Evolutionary conservation across 2,888 invertebrate species (phyloP), one percentile per base, ranked within the genome.

Genomic region (Cheilosia urbana): DNA sequence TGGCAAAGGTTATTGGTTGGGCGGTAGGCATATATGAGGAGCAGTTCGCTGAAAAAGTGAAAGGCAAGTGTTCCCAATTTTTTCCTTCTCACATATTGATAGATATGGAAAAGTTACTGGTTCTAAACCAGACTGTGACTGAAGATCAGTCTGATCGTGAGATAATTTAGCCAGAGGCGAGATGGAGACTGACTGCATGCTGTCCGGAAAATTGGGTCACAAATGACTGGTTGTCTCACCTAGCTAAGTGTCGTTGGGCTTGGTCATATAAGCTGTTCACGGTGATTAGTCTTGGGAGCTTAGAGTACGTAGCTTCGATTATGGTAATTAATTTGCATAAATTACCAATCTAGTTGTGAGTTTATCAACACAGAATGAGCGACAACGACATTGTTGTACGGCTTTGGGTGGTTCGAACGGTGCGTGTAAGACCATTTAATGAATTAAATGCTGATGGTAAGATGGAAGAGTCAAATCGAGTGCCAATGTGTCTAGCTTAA

Each of bases 101-200:
- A 57, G 47, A 71, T 66, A 68, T 37, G 68, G 80, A 49, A 66
- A 55, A n/a, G 68, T 68, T 68, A 73, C 69, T 79, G 57, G 79
- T 83, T 83, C 68, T 72, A 62, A 40, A 49, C 27, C 66, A 62
- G 55, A 47, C 34, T 42, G 34, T 47, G 51, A 53, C 57, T 27
- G 34, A 72, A 83, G 72, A 78, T 62, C 55, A 62, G 79, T 73
- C 75, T 73, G 79, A 63, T 65, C 83, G 69, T 84, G 83, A 84
- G 83, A 84, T 84, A 79, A 84, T 84, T 84, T 79, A 84, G 42
- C 79, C n/a, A 37, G 21, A 51, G 79, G 83, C 73, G 15, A 19
- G 15, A 30, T 19, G 49, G 34, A 3, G 51, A 40, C 27, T 63
- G 58, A 45, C 30, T 77, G 47, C 60, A 58, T 40, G 37, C 19